These are phyloP conservation scores for Sepioteuthis lessoniana DNA, from an alignment of 2,888 invertebrate genomes.

Conservation along the genomic window DNA sequence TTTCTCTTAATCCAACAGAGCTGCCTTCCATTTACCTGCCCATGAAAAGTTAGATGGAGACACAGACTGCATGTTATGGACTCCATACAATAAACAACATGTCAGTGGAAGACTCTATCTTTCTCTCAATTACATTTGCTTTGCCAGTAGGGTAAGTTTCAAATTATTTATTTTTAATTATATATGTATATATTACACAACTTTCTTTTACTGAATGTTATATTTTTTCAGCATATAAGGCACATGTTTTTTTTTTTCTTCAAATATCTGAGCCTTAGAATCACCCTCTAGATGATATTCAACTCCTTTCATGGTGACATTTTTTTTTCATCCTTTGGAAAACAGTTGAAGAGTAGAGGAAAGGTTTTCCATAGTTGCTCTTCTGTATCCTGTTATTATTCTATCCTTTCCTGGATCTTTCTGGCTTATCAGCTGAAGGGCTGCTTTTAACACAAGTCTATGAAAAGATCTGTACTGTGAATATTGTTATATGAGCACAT, in stretches of 20 bases:
- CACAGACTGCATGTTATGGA: conserved; percentile 91
- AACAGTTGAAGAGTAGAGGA: too few relatives aligned
- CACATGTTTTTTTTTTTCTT: not conserved
- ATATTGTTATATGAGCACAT: too few relatives aligned
- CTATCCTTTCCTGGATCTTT: too few relatives aligned
- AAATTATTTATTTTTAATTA: not conserved
- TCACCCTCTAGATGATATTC: not conserved
- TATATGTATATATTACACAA: not conserved
- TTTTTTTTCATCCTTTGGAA: too few relatives aligned
- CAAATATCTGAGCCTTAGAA: too few relatives aligned
- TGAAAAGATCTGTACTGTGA: too few relatives aligned
- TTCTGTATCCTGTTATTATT: too few relatives aligned
- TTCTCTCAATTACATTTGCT: conserved; percentile 95
- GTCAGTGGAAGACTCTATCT: conserved; percentile 91
- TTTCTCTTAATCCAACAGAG: conserved; percentile 61
- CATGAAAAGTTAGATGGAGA: conserved; percentile 95
- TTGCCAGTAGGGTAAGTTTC: conserved; percentile 87
- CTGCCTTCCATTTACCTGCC: conserved; percentile 83
- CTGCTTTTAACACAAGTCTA: too few relatives aligned
- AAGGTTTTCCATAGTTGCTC: too few relatives aligned
- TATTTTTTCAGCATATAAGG: not conserved
- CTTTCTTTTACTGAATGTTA: not conserved
- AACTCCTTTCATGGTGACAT: too few relatives aligned
- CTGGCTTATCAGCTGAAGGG: too few relatives aligned
- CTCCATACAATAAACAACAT: conserved; percentile 93